Conservation (phyloP, 2,113 vertebrate genomes). For the Chionodraco myersi region DNA sequence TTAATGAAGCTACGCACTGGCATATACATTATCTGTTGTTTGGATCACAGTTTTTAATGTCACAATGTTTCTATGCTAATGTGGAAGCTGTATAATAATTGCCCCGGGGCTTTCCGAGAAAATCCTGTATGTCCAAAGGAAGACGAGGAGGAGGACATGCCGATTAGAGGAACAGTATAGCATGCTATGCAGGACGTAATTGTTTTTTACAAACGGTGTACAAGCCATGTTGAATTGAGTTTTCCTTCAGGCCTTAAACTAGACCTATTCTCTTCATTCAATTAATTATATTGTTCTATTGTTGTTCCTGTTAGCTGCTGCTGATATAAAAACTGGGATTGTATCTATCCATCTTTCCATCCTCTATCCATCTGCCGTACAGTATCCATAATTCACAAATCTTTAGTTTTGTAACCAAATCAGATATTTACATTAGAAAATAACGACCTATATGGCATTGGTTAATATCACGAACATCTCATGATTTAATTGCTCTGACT, state of each 20-base stretch:
- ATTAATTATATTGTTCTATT: background rate
- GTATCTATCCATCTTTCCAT: background rate
- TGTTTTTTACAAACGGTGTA: slow-evolving; percentile 42
- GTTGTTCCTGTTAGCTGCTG: background rate
- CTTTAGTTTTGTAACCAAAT: background rate
- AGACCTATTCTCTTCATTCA: slow-evolving; percentile 4
- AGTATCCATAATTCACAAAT: background rate
- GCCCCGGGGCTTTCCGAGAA: slow-evolving; percentile 36
- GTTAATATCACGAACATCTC: slow-evolving; percentile 26
- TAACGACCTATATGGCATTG: background rate
- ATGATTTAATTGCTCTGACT: slow-evolving; percentile 18
- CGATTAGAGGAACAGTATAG: slow-evolving; percentile 41
- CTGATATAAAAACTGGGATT: background rate
- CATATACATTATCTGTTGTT: slow-evolving; percentile 34
- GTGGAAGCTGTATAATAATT: slow-evolving; percentile 24
- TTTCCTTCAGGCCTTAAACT: slow-evolving; percentile 15
- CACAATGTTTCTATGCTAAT: slow-evolving; percentile 32
- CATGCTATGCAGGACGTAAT: slow-evolving; percentile 30
- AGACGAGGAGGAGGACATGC: slow-evolving; percentile 35
- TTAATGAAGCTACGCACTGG: slow-evolving; percentile 48
- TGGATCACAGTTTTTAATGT: slow-evolving; percentile 36
- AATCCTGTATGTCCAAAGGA: slow-evolving; percentile 25
- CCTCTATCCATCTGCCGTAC: background rate
- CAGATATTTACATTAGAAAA: slow-evolving; percentile 14
- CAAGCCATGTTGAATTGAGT: slow-evolving; percentile 12